Evolutionary conservation across 1,140 invertebrate species (phyloP), one percentile per base, ranked within the genome.

Genomic region (Yoshiicerus persimilis): DNA sequence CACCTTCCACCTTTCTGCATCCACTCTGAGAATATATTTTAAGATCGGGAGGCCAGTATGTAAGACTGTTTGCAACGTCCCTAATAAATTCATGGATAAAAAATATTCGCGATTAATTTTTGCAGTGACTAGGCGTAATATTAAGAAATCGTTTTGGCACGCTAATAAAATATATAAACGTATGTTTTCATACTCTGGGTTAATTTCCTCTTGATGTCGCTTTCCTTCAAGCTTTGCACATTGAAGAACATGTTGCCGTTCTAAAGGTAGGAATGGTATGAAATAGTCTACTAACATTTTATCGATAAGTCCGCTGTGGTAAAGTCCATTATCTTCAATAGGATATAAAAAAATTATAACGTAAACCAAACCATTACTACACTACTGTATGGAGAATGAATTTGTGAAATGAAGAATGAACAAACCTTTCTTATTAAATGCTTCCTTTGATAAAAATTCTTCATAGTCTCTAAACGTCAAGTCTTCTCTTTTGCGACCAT

Each of bases 241-340:
- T 32, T 66, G 30, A 11, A 90, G 56, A 0, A 91, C 87, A 77
- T 91, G 90, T 25, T 56, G 8, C n/a, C 87, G 70, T 36, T 91
- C 88, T 70, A 91, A 36, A 20, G 90, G 90, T 25, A 91, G 64
- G 75, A 89, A 91, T 20, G 90, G 90, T 75, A 91, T 83, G 47
- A 83, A 91, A 47, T 77, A 87, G 30, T 91, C 89, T 16, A 91
- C 87, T 8, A 91, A 27, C 16, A 64, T 27, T 36, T 56, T 85
- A 13, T 88, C 87, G 32, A 89, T 91, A 13, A 91, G 34, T 56
- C 86, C 39, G 16, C 88, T 89, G 23, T 89, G 87, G 25, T 38
- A 86, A 11, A 91, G 83, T 62, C 89, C 90, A 77, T 36, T 85
- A 70, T 20, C 87, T 85, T 27, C 20, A 85, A 70, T 4, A 62